phyloP scores from a whole-genome alignment of 2,888 invertebrate genomes.

The Hypsopygia costalis region DNA sequence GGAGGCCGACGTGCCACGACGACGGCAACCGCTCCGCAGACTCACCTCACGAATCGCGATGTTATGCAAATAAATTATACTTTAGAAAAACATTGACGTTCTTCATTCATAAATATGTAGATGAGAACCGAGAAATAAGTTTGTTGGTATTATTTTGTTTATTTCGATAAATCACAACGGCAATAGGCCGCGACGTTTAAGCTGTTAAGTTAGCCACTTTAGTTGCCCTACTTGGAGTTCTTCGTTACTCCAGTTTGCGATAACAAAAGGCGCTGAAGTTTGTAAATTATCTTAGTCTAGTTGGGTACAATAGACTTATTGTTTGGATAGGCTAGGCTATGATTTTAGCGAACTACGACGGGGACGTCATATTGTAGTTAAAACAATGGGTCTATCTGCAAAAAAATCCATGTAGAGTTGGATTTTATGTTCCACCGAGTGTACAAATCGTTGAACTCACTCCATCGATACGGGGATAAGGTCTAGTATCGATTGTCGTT shows the following conservation, averaged over 20 bases:
- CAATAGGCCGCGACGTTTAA: conserved; percentile 9
- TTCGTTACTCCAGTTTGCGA: conserved; percentile 7
- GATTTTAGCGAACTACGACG: conserved; percentile 2
- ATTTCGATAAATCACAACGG: conserved; percentile 7
- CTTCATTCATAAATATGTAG: conserved; percentile 38
- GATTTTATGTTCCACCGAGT: too few species aligned
- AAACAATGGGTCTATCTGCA: neutral
- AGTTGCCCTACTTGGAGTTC: conserved; percentile 8
- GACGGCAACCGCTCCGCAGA: conserved; percentile 23
- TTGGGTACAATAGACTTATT: conserved; percentile 11
- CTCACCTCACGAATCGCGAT: conserved; percentile 32
- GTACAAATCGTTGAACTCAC: too few species aligned
- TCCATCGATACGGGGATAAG: too few species aligned
- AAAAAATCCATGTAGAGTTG: neutral
- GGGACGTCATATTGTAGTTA: neutral
- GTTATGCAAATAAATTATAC: conserved; percentile 50
- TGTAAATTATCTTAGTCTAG: conserved; percentile 11
- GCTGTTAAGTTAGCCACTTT: conserved; percentile 8
- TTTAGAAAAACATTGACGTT: conserved; percentile 38
- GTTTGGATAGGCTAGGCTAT: conserved; percentile 7
- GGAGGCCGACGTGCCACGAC: conserved; percentile 29
- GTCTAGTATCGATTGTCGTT: too few species aligned
- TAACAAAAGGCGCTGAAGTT: conserved; percentile 11
- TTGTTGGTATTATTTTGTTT: conserved; percentile 22
- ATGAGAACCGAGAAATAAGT: conserved; percentile 30